Evolutionary conservation across 2,113 vertebrate species (phyloP).

Genomic region (Baryphthengus martii): DNA sequence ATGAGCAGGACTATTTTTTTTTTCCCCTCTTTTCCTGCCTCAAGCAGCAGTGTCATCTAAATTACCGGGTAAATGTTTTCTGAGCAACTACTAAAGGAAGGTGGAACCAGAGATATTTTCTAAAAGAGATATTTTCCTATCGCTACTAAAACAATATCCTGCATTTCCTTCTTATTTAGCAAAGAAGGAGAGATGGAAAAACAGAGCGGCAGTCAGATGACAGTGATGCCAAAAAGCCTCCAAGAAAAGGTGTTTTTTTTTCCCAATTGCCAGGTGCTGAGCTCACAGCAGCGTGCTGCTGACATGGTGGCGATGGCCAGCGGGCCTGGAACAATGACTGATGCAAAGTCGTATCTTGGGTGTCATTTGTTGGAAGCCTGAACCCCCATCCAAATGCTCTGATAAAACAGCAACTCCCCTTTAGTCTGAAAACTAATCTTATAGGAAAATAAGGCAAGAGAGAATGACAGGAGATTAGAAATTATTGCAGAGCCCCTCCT

Average conservation of each 20-base stretch:
- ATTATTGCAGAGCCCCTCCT: not conserved
- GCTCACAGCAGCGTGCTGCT: not conserved
- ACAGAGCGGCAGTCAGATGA: not conserved
- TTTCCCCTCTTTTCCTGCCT: not conserved
- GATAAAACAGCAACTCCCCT: not conserved
- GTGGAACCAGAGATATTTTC: not conserved
- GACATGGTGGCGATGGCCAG: rapidly evolving
- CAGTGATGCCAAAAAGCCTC: not conserved
- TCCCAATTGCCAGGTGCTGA: not conserved
- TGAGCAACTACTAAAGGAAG: not conserved
- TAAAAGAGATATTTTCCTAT: not conserved
- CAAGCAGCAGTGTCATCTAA: not conserved
- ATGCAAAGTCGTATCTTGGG: not conserved
- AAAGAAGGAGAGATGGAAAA: not conserved
- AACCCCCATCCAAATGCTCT: not conserved
- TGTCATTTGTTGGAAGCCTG: rapidly evolving
- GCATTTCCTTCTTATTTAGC: not conserved
- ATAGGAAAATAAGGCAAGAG: not conserved
- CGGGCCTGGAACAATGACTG: not conserved
- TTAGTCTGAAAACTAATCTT: not conserved
- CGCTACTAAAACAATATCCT: not conserved
- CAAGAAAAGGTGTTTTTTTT: not conserved
- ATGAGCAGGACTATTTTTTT: not conserved
- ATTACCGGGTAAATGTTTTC: not conserved
- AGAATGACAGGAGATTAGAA: not conserved